A percentile compares a stretch with the other conserved stretches of the same genome.
These are phyloP conservation scores for Aspidiotus rigidus DNA, from an alignment of 2,888 invertebrate species.

Conservation along the genomic window DNA sequence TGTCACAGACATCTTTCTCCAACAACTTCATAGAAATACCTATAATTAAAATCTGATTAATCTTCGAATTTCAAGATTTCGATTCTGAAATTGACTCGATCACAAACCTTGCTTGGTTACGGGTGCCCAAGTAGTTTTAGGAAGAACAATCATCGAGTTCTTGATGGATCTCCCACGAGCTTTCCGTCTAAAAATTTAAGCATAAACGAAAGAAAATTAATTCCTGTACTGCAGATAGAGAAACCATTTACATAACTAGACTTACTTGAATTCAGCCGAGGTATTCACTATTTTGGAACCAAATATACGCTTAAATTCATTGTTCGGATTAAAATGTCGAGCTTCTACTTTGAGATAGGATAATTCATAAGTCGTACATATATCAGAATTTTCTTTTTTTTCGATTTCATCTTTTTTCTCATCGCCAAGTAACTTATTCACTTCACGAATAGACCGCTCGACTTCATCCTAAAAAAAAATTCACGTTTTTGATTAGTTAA, in stretches of 20 bases:
- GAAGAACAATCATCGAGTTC: slow-evolving; percentile 57
- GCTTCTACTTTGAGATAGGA: slow-evolving; percentile 48
- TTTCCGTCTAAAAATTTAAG: slow-evolving; percentile 48
- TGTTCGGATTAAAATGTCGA: slow-evolving; percentile 66
- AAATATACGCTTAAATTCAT: slow-evolving; percentile 72
- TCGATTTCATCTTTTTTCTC: slow-evolving; percentile 40
- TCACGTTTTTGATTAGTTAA: slow-evolving; percentile 11
- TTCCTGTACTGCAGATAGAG: background rate
- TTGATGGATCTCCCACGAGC: slow-evolving; percentile 52
- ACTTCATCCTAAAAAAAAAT: slow-evolving; percentile 52
- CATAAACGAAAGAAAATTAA: background rate
- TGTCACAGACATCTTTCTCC: slow-evolving; percentile 48
- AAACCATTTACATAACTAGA: background rate
- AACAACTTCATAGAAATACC: slow-evolving; percentile 60
- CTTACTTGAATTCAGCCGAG: slow-evolving; percentile 45
- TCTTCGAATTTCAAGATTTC: background rate
- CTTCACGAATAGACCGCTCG: slow-evolving; percentile 56
- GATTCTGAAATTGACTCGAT: background rate
- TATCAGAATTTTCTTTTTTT: slow-evolving; percentile 31
- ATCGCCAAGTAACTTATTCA: slow-evolving; percentile 58
- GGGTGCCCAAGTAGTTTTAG: slow-evolving; percentile 64
- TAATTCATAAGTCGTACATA: slow-evolving; percentile 39
- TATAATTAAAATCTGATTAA: slow-evolving; percentile 36
- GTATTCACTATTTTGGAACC: slow-evolving; percentile 63
- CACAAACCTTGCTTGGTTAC: slow-evolving; percentile 54